Evolutionary conservation across 2,113 vertebrate species (phyloP).

Genomic region (Tenebrosternarchus preto): DNA sequence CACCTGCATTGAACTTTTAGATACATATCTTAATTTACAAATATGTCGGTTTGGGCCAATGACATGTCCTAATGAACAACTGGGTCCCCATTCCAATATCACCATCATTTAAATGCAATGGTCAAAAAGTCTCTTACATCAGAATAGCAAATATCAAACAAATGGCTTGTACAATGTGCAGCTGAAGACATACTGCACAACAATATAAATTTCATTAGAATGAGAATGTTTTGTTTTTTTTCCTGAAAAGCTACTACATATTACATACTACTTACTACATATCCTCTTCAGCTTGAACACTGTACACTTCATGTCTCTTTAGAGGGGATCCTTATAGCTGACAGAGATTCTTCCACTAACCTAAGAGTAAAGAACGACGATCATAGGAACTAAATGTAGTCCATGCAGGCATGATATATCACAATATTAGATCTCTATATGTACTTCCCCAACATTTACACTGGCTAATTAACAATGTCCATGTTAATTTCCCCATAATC

Average conservation of each 20-base stretch:
- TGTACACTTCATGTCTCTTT: constrained; percentile 47
- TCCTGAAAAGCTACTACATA: constrained; percentile 23
- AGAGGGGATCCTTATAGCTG: constrained; percentile 38
- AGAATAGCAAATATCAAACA: not conserved
- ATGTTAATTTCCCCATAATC: no score
- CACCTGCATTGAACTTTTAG: not conserved
- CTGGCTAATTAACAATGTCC: not conserved
- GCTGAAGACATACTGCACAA: not conserved
- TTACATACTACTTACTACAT: no score
- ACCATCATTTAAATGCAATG: not conserved
- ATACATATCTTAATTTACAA: not conserved
- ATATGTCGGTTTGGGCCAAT: not conserved
- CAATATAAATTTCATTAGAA: not conserved
- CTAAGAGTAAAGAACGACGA: constrained; percentile 33
- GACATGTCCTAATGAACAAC: no score
- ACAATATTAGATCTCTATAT: not conserved
- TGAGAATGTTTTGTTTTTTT: not conserved
- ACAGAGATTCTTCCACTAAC: constrained; percentile 29
- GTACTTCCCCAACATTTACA: not conserved
- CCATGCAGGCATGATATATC: not conserved
- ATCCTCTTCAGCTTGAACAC: constrained; percentile 27
- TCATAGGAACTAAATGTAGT: constrained; percentile 32
- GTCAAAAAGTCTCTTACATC: constrained; percentile 16
- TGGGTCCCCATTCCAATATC: not conserved
- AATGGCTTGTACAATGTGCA: not conserved